A percentile compares a stretch with the other conserved stretches of the same genome.
Conservation (phyloP, 2,888 invertebrate genomes). For the Trilocha varians region DNA sequence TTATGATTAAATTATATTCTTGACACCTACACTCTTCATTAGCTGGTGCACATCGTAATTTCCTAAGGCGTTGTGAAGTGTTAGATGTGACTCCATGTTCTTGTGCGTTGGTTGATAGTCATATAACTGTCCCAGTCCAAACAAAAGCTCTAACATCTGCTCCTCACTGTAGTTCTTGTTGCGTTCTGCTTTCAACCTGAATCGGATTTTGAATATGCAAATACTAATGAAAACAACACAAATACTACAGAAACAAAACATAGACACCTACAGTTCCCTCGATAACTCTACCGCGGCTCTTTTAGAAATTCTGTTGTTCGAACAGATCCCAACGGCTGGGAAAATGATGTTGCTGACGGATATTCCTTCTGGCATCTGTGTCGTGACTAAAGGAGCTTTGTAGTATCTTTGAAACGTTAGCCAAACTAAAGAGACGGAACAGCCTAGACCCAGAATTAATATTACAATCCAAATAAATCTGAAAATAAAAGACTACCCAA, state of each 20-base stretch:
- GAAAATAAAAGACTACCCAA: conserved; percentile 4
- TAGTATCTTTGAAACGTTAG: conserved; percentile 53
- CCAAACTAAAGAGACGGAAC: conserved; percentile 53
- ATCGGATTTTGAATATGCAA: conserved; percentile 4
- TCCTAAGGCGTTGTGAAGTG: conserved; percentile 53
- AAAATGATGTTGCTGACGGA: conserved; percentile 59
- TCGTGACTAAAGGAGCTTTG: conserved; percentile 52
- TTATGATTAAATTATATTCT: too few relatives aligned
- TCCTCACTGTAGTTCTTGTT: conserved; percentile 46
- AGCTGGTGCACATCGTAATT: conserved; percentile 52
- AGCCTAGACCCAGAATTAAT: conserved; percentile 45
- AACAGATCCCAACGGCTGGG: conserved; percentile 64
- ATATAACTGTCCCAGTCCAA: conserved; percentile 52
- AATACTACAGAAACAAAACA: background rate
- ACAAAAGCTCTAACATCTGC: conserved; percentile 46
- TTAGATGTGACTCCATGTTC: conserved; percentile 27
- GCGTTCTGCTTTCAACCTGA: conserved; percentile 44
- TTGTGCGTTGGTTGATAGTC: conserved; percentile 33
- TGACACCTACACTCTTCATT: conserved; percentile 40
- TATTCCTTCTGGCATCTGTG: conserved; percentile 58
- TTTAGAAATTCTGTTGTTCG: conserved; percentile 63
- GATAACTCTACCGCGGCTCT: conserved; percentile 47
- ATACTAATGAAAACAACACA: background rate
- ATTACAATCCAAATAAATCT: conserved; percentile 56
- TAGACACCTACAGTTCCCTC: conserved; percentile 41